phyloP scores from a whole-genome alignment of 2,797 vertebrate genomes.

The Sebastes elongatus region DNA sequence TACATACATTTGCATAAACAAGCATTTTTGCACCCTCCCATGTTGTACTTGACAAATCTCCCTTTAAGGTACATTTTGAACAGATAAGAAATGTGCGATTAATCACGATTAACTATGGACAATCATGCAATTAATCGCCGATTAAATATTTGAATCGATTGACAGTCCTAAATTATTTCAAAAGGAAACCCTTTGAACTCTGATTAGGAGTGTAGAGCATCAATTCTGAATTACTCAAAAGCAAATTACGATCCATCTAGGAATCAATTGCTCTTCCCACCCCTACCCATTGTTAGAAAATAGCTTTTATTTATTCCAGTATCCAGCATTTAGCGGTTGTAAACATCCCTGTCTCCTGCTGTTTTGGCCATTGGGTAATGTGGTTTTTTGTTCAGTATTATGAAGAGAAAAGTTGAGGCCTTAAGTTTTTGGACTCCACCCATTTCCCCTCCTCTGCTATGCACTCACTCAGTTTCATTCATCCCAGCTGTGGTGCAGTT shows the following conservation, averaged over 20 bases:
- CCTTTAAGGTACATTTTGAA: no score
- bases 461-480: conserved; percentile 53
- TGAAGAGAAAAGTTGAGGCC: conserved; percentile 15
- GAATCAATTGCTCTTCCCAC: not conserved
- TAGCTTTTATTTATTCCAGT: not conserved
- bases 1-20: no score
- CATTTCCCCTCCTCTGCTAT: not conserved
- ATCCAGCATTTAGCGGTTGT: not conserved
- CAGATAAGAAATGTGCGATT: no score
- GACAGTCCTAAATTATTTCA: not conserved
- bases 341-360: not conserved
- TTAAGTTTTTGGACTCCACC: conserved; percentile 21
- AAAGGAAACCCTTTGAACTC: not conserved
- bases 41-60: no score
- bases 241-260: not conserved
- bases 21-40: no score
- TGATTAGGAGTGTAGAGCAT: not conserved
- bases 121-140: no score
- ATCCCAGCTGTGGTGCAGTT: conserved; percentile 60
- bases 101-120: no score
- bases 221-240: not conserved
- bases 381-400: conserved; percentile 12
- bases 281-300: not conserved
- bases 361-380: not conserved
- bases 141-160: no score